Evolutionary conservation across 1,140 invertebrate species (phyloP).

Genomic region (Anastrepha ludens): DNA sequence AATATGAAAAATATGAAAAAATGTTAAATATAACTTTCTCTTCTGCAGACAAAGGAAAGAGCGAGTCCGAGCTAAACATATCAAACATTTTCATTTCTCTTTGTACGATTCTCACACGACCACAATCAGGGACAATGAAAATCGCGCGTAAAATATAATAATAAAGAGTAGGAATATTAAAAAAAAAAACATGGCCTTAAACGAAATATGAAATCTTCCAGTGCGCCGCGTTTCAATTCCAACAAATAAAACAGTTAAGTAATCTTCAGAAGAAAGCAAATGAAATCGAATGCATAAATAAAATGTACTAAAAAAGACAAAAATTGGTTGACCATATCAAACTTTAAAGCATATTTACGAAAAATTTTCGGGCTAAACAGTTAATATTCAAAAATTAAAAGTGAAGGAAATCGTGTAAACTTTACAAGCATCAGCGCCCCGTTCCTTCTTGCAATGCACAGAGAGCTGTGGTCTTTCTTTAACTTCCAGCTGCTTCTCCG

Average conservation of each 20-base stretch:
- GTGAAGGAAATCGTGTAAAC: background rate
- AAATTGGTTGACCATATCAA: background rate
- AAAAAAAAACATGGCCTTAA: background rate
- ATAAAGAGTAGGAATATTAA: background rate
- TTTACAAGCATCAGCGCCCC: background rate
- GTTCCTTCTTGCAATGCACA: background rate
- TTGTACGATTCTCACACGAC: conserved; percentile 18
- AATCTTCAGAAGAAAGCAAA: background rate
- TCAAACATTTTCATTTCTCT: conserved; percentile 14
- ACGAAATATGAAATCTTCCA: background rate
- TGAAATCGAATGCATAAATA: background rate
- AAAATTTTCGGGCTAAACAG: background rate
- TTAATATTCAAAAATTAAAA: conserved; percentile 7
- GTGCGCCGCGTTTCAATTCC: background rate
- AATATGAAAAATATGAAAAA: background rate
- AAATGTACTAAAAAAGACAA: conserved; percentile 5
- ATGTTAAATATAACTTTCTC: background rate
- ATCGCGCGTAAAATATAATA: conserved; percentile 13
- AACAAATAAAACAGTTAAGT: background rate
- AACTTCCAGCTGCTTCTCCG: background rate
- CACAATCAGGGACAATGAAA: background rate
- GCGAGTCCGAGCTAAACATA: background rate
- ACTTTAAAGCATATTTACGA: conserved; percentile 23
- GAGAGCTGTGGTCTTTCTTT: background rate
- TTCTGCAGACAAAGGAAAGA: background rate